These are phyloP conservation scores for Heliconius erato DNA, from an alignment of 2,888 invertebrate species.

Conservation along the genomic window DNA sequence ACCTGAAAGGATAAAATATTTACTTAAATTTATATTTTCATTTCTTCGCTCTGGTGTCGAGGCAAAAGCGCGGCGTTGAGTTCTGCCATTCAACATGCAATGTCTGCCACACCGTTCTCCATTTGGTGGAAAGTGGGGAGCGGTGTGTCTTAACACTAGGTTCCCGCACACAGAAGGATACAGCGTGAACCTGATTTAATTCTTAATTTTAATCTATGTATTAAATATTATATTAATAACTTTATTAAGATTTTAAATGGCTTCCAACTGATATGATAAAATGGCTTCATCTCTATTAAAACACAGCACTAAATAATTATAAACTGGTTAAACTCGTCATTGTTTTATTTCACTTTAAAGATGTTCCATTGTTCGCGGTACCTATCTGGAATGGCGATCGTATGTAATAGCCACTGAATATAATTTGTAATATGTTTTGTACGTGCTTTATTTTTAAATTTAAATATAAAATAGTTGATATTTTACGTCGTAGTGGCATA, in stretches of 20 bases:
- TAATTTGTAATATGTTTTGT: slow-evolving; percentile 47
- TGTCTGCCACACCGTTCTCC: no score
- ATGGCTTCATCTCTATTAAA: slow-evolving; percentile 29
- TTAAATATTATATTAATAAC: not conserved
- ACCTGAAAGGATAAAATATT: no score
- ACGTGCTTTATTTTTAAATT: slow-evolving; percentile 33
- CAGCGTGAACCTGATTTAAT: no score
- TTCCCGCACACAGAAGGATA: no score
- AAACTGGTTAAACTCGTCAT: slow-evolving; percentile 36
- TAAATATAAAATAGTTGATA: slow-evolving; percentile 1
- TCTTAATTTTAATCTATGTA: no score
- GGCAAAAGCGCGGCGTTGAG: no score
- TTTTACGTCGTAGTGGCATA: not conserved
- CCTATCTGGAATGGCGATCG: slow-evolving; percentile 59
- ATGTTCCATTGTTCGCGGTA: slow-evolving; percentile 50
- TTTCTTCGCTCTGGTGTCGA: no score
- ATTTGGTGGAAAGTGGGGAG: no score
- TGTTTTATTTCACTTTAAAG: slow-evolving; percentile 44
- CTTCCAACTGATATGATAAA: not conserved
- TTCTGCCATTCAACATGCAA: no score
- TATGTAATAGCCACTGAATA: slow-evolving; percentile 64
- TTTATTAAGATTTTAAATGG: not conserved
- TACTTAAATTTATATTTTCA: no score
- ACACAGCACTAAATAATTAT: slow-evolving; percentile 37
- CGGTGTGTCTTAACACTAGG: no score